Percentiles rank a stretch among this genome's conserved stretches.
phyloP scores from a whole-genome alignment of 2,797 vertebrate genomes.

The Picus viridis region DNA sequence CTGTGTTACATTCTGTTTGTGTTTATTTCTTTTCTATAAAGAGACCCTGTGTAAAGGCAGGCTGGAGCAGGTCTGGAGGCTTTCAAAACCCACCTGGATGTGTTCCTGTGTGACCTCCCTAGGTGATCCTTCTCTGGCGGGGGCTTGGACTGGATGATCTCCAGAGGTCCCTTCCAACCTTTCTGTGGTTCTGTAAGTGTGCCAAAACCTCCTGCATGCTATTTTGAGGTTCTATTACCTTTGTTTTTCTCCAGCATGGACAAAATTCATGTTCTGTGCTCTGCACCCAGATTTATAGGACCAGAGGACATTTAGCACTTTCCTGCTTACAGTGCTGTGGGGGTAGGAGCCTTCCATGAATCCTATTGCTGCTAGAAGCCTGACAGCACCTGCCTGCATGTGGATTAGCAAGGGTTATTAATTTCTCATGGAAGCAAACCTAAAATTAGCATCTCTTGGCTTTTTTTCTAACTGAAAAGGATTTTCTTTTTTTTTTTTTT shows the following conservation, averaged over 20 bases:
- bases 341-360: not conserved
- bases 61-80: not conserved
- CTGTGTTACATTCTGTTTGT: not conserved
- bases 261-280: conserved; percentile 26
- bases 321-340: not conserved
- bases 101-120: too few relatives aligned
- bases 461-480: conserved; percentile 37
- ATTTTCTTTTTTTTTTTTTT: not conserved
- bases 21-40: not conserved
- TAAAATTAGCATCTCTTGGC: conserved; percentile 29
- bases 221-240: conserved; percentile 2
- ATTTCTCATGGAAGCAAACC: conserved; percentile 27
- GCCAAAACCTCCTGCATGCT: not conserved
- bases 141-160: too few relatives aligned
- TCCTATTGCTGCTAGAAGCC: not conserved
- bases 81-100: too few relatives aligned
- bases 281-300: not conserved
- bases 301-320: conserved; percentile 9
- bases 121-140: too few relatives aligned
- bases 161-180: too few relatives aligned
- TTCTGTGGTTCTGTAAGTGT: not conserved
- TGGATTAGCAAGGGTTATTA: conserved; percentile 20
- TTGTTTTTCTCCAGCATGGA: not conserved
- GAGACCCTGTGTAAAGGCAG: not conserved
- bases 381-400: not conserved